phyloP scores from a whole-genome alignment of 2,888 invertebrate species.

The Morpho achilles region DNA sequence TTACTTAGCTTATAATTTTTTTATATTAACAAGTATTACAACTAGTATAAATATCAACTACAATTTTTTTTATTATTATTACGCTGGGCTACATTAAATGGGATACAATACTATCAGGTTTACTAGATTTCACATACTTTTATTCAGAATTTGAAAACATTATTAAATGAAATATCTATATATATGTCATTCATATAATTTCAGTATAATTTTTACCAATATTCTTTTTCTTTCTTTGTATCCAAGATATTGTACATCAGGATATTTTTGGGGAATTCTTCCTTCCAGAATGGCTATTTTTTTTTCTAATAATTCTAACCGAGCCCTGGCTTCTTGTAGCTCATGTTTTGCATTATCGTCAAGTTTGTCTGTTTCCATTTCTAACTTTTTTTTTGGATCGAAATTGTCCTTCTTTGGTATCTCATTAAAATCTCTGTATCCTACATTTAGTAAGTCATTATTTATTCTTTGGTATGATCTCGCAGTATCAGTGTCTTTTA shows the following conservation, averaged over 20 bases:
- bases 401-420: constrained; percentile 43
- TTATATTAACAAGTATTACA: too few species aligned
- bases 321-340: constrained; percentile 81
- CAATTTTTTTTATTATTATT: too few species aligned
- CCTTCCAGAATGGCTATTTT: constrained; percentile 86
- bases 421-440: constrained; percentile 47
- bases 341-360: constrained; percentile 62
- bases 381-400: constrained; percentile 34
- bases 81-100: too few species aligned
- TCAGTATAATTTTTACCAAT: constrained; percentile 80
- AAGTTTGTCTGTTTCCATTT: constrained; percentile 35
- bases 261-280: constrained; percentile 89
- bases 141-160: too few species aligned
- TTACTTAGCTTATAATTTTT: too few species aligned
- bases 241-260: constrained; percentile 94
- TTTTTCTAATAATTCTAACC: constrained; percentile 83
- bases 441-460: constrained; percentile 43
- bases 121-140: too few species aligned
- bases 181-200: not conserved
- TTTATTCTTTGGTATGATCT: constrained; percentile 42
- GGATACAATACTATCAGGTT: too few species aligned
- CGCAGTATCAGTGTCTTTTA: constrained; percentile 35
- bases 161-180: too few species aligned
- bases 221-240: constrained; percentile 96
- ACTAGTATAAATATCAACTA: too few species aligned